Evolutionary conservation across 1,140 invertebrate species (phyloP).

Genomic region (Brachionus asplanchnoidis): DNA sequence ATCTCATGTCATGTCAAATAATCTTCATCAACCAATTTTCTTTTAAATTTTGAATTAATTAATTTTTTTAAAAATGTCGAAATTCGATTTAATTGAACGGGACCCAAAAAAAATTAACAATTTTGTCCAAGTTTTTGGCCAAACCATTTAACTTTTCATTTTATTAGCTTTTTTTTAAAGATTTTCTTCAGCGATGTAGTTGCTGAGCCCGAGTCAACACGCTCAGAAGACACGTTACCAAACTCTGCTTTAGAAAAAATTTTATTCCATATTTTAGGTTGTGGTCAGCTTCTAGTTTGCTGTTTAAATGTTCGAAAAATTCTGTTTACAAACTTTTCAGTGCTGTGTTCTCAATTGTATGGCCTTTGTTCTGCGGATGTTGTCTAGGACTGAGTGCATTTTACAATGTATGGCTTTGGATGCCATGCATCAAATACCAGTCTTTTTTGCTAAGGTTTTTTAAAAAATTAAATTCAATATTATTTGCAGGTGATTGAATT

Average conservation of each 20-base stretch:
- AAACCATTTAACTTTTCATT: not conserved
- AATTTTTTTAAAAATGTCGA: not conserved
- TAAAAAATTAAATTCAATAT: not conserved
- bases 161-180: not conserved
- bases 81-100: slow-evolving; percentile 16
- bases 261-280: not conserved
- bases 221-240: not conserved
- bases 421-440: not conserved
- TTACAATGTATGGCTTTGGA: not conserved
- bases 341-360: not conserved
- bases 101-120: not conserved
- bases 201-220: not conserved
- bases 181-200: not conserved
- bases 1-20: not conserved
- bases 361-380: not conserved
- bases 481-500: not conserved
- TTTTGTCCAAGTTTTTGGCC: not conserved
- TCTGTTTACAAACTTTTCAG: not conserved
- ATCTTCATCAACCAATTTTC: not conserved
- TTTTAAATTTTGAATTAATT: not conserved
- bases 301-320: not conserved
- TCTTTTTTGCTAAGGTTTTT: not conserved
- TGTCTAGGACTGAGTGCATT: not conserved
- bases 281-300: not conserved
- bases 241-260: not conserved